Percentiles rank a stretch among this genome's conserved stretches.
phyloP scores from a whole-genome alignment of 2,888 invertebrate species.

The Synergus japonicus region DNA sequence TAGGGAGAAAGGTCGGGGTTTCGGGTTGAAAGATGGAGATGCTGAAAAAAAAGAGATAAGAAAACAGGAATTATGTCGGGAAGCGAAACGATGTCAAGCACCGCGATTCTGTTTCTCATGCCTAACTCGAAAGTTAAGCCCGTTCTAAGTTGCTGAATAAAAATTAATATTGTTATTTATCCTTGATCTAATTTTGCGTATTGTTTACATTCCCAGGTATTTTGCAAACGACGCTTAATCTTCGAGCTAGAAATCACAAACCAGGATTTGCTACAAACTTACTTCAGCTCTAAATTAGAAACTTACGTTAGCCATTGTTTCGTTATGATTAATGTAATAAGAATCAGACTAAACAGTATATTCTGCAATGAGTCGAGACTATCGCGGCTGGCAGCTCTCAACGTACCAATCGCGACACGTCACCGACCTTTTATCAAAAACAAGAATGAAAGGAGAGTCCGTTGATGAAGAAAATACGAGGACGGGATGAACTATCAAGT shows the following conservation, averaged over 20 bases:
- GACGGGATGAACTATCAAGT: conserved; percentile 44
- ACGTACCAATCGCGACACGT: conserved; percentile 55
- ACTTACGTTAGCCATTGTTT: not conserved
- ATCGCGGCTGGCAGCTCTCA: conserved; percentile 65
- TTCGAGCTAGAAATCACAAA: not conserved
- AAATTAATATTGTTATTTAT: not conserved
- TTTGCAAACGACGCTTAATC: not conserved
- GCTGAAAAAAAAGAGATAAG: conserved; percentile 80
- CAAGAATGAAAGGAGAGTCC: not conserved
- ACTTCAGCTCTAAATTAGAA: conserved; percentile 29
- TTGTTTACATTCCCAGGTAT: not conserved
- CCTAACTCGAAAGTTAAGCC: not conserved
- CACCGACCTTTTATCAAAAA: conserved; percentile 44
- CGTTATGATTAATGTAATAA: not conserved
- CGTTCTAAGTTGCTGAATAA: not conserved
- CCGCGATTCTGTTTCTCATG: not conserved
- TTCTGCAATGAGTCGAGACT: conserved; percentile 50
- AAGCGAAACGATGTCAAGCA: conserved; percentile 15
- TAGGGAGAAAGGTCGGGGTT: conserved; percentile 81
- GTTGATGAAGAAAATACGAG: not conserved
- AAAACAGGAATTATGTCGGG: conserved; percentile 69
- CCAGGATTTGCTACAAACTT: not conserved
- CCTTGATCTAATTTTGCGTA: not conserved
- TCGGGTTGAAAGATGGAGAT: conserved; percentile 81
- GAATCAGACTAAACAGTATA: conserved; percentile 3